A percentile compares a stretch with the other conserved stretches of the same genome.
phyloP scores from a whole-genome alignment of 2,888 invertebrate genomes.

The Ceraclea dissimilis region DNA sequence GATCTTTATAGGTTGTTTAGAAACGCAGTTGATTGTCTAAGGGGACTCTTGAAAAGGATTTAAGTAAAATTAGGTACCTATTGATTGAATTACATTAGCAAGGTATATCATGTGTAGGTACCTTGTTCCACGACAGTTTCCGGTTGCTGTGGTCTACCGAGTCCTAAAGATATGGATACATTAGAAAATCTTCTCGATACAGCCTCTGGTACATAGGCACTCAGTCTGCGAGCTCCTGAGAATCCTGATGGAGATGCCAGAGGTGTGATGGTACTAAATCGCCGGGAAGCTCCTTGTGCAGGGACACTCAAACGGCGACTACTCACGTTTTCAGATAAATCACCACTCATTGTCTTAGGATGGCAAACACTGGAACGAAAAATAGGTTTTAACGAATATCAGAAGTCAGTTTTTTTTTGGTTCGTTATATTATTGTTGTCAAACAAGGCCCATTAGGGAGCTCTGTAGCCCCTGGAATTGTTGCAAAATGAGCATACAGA shows the following conservation, averaged over 20 bases:
- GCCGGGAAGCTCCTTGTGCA: neutral
- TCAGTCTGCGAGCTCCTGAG: constrained; percentile 19
- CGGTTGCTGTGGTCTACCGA: constrained; percentile 12
- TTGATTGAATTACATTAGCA: no score
- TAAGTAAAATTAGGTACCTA: no score
- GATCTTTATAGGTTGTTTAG: no score
- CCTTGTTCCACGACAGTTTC: constrained; percentile 24
- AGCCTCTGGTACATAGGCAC: constrained; percentile 24
- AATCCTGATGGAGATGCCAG: neutral
- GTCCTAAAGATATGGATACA: constrained; percentile 20
- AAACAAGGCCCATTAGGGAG: no score
- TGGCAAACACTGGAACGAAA: neutral
- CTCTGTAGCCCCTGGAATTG: no score
- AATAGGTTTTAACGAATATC: no score
- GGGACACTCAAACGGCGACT: constrained; percentile 15
- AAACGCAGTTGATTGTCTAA: no score
- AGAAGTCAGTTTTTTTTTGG: no score
- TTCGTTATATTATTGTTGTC: no score
- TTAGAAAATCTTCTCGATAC: constrained; percentile 22
- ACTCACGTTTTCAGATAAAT: constrained; percentile 2
- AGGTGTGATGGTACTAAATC: constrained; percentile 9
- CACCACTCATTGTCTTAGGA: constrained; percentile 10
- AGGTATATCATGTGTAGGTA: no score
- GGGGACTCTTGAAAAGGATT: no score
- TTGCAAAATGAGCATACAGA: no score